Evolutionary conservation across 2,888 invertebrate genomes (phyloP).

Genomic region (Acrocyrtus sp.): DNA sequence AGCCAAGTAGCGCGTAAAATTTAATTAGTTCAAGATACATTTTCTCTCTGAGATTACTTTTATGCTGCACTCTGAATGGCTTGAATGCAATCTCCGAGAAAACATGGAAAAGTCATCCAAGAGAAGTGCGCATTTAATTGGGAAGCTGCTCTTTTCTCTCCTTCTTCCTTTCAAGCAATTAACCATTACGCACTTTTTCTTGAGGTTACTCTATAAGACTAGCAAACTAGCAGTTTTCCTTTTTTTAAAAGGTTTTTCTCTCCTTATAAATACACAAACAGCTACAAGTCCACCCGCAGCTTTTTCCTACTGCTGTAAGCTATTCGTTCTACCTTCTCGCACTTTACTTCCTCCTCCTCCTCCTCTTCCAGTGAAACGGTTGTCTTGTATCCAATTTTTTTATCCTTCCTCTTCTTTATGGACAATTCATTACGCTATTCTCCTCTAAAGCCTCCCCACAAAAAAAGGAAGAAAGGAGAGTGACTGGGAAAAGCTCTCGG

Average conservation of each 20-base stretch:
- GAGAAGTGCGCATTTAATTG: neutral
- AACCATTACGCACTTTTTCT: neutral
- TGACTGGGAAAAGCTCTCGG: neutral
- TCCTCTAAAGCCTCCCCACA: neutral
- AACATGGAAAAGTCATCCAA: neutral
- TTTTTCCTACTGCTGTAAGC: neutral
- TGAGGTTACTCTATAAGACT: neutral
- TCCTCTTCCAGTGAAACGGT: neutral
- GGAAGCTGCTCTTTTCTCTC: neutral
- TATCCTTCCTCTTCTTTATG: neutral
- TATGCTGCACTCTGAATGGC: neutral
- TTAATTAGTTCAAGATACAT: neutral
- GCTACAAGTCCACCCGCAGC: neutral
- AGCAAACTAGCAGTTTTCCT: neutral
- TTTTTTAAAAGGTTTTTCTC: too few species aligned
- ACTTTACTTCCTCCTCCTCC: neutral
- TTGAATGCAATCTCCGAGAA: neutral
- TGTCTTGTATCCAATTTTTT: neutral
- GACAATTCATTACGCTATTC: neutral
- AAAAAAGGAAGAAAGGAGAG: neutral
- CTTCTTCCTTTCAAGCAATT: neutral
- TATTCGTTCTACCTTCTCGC: neutral
- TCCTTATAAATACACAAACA: too few species aligned
- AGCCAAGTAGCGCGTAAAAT: neutral
- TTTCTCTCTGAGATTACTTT: neutral